Evolutionary conservation across 2,888 invertebrate species (phyloP).

Genomic region (Cephus spinipes): DNA sequence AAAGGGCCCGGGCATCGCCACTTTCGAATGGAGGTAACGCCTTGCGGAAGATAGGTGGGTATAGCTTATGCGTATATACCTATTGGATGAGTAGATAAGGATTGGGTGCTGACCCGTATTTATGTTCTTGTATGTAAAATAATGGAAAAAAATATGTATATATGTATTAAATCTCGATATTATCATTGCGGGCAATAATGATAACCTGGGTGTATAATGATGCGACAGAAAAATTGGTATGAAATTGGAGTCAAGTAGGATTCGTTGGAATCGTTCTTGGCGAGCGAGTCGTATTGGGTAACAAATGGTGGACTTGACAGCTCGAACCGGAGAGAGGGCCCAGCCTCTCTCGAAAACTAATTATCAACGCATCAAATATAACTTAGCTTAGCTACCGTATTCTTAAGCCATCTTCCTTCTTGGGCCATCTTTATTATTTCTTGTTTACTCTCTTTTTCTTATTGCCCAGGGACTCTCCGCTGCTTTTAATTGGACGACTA

Average conservation of each 20-base stretch:
- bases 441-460: constrained; percentile 41
- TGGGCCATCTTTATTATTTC: constrained; percentile 44
- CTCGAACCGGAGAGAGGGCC: constrained; percentile 29
- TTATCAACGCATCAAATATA: constrained; percentile 65
- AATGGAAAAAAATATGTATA: no score
- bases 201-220: no score
- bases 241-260: no score
- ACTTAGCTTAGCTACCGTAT: constrained; percentile 61
- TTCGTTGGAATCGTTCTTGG: constrained; percentile 1
- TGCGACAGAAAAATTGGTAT: no score
- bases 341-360: constrained; percentile 56
- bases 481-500: constrained; percentile 58
- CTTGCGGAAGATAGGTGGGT: neutral
- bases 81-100: no score
- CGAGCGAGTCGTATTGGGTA: constrained; percentile 30
- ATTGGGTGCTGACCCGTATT: no score
- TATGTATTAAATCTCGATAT: no score
- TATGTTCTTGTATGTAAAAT: no score
- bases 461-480: constrained; percentile 30
- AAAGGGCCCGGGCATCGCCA: constrained; percentile 5
- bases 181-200: no score
- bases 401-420: constrained; percentile 48
- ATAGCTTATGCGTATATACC: no score
- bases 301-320: constrained; percentile 54
- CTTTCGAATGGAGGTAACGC: constrained; percentile 22